Base-by-base conservation (phyloP, 2,113 vertebrate species). In the Coturnix japonica region DNA sequence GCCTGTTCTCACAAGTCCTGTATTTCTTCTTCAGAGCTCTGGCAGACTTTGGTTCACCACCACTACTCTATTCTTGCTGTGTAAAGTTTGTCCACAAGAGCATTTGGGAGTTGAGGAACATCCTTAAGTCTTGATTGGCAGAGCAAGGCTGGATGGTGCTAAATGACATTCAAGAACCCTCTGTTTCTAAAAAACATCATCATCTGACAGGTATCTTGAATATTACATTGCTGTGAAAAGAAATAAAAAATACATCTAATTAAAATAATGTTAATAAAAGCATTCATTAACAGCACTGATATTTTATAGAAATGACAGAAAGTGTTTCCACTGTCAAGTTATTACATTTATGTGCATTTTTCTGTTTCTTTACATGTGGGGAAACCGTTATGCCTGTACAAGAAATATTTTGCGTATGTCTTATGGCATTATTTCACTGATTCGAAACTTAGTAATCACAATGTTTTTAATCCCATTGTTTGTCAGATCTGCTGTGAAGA, bases 281-380 rank as follows among this genome's bases (percentile, higher is more conserved):
- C 12, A 57, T 54, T 47, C 5, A 30, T 74, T 87, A 61, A 66
- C 35, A 49, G 4, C 16, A 80, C 13, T 30, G 20, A 13, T 43
- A 54, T 37, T 70, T 87, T 87, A 82, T 30, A 78, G 18, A 69
- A 82, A 59, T 57, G 28, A 64, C n/a, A 78, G 60, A 56, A 85
- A 14, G 7, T 63, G 22, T 67, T 86, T 67, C 35, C 13, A 44
- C 13, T 51, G 16, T 21, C 31, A 57, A 33, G 23, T 56, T 7
- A 3, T 67, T 81, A 49, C 57, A 67, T 13, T 21, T 66, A 18
- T 23, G 53, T 67, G 41, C 9, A 33, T 61, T 67, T 73, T 51
- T 67, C 23, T 63, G 31, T 78, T 82, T 37, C 44, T 74, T 74
- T 47, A 4, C 35, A 46, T n/a, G 14, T 59, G 14, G 43, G 14